These are phyloP conservation scores for Ambastaia sidthimunki DNA, from an alignment of 2,797 vertebrate genomes.

Conservation along the genomic window DNA sequence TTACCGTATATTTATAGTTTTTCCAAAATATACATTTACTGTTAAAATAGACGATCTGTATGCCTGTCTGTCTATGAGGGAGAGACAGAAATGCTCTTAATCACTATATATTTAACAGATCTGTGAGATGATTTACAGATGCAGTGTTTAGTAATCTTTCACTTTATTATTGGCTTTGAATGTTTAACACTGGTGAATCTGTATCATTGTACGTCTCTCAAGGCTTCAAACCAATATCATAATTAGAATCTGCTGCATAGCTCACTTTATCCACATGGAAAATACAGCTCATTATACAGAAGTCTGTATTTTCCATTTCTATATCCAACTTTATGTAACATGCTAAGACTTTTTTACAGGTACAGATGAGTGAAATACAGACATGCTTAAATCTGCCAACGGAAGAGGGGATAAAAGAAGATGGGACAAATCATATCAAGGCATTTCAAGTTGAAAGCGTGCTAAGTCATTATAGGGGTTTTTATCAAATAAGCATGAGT, in stretches of 20 bases:
- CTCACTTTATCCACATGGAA: not conserved
- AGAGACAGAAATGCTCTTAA: too few relatives aligned
- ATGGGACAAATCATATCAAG: constrained; percentile 76
- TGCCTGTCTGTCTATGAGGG: too few relatives aligned
- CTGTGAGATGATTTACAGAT: not conserved
- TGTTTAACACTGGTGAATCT: not conserved
- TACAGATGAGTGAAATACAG: constrained; percentile 67
- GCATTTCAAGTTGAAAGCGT: constrained; percentile 75
- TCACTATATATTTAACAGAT: not conserved
- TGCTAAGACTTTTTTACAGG: constrained; percentile 67
- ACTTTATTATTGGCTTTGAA: not conserved
- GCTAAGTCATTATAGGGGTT: constrained; percentile 74
- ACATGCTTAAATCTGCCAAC: constrained; percentile 74
- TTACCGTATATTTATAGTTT: not conserved
- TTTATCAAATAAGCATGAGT: constrained; percentile 78
- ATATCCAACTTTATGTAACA: constrained; percentile 35
- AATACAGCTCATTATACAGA: not conserved
- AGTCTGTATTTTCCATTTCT: not conserved
- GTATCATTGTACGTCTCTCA: not conserved
- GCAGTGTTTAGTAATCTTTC: not conserved
- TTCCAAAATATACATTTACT: too few relatives aligned
- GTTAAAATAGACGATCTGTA: too few relatives aligned
- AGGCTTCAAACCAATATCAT: not conserved
- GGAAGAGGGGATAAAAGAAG: constrained; percentile 72
- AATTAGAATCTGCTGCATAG: constrained; percentile 2